These are phyloP conservation scores for Petromus typicus DNA, from an alignment of 2,113 vertebrate genomes.

Conservation along the genomic window DNA sequence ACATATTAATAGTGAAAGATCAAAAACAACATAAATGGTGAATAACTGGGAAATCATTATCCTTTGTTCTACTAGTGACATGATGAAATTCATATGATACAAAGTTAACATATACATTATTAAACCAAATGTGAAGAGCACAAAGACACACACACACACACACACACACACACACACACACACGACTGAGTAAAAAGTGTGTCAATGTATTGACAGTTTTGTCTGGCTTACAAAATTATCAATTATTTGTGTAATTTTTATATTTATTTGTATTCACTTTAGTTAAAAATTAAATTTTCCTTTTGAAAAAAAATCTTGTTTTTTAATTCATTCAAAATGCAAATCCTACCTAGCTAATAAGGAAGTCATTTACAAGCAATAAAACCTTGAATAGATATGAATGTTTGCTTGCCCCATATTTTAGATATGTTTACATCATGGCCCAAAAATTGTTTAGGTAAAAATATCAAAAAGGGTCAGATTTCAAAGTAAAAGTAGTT, in stretches of 20 bases:
- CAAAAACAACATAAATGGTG: not conserved
- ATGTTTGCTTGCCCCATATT: not conserved
- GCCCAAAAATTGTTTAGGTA: not conserved
- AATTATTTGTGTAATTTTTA: not conserved
- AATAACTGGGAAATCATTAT: not conserved
- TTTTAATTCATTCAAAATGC: not conserved
- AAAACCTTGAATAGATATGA: not conserved
- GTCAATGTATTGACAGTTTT: not conserved
- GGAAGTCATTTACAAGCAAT: slow-evolving; percentile 11
- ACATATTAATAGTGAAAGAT: slow-evolving; percentile 16
- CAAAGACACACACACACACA: not conserved
- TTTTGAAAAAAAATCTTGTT: not conserved
- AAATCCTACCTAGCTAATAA: slow-evolving; percentile 23
- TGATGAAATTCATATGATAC: not conserved
- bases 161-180: too few species aligned
- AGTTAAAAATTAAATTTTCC: slow-evolving; percentile 6
- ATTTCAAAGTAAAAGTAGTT: slow-evolving; percentile 1
- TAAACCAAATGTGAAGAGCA: not conserved
- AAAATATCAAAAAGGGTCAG: not conserved
- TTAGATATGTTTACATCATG: not conserved
- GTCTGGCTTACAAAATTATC: not conserved
- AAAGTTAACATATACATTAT: not conserved
- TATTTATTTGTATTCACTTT: not conserved
- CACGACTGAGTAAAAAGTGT: not conserved
- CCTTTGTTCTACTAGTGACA: not conserved